Evolutionary conservation across 2,113 vertebrate species (phyloP).

Genomic region (Passer domesticus): DNA sequence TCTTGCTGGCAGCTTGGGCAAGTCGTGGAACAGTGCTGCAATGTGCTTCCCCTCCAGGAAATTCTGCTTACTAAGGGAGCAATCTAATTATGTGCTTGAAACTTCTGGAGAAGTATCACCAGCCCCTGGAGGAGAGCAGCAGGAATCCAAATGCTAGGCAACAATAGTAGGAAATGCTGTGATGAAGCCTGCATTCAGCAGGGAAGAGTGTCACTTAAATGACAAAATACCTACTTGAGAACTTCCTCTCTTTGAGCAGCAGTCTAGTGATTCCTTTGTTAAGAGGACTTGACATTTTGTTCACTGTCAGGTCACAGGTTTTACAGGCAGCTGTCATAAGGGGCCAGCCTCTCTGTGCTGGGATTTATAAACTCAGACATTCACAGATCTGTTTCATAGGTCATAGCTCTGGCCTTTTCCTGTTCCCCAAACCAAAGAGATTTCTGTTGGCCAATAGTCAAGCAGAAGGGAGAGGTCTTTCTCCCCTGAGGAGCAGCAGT

Average conservation of each 20-base stretch:
- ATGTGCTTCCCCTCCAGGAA: slow-evolving; percentile 6
- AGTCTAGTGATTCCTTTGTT: neutral
- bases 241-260: slow-evolving; percentile 7
- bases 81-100: slow-evolving; percentile 1
- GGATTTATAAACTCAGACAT: neutral
- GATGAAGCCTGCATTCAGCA: neutral
- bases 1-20: neutral
- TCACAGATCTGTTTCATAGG: neutral
- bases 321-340: neutral
- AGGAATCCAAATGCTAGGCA: slow-evolving; percentile 48
- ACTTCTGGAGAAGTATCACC: neutral
- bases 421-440: neutral
- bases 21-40: neutral
- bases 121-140: neutral
- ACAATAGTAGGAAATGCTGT: slow-evolving; percentile 36
- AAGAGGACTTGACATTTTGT: neutral
- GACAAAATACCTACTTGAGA: slow-evolving; percentile 46
- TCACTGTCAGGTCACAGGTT: neutral
- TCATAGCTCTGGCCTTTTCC: neutral
- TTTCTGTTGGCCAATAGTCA: neutral
- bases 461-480: neutral
- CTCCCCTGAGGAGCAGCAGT: neutral
- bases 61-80: slow-evolving; percentile 19
- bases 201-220: slow-evolving; percentile 26
- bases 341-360: neutral